Evolutionary conservation across 2,888 invertebrate genomes (phyloP).

Genomic region (Timandra comae): DNA sequence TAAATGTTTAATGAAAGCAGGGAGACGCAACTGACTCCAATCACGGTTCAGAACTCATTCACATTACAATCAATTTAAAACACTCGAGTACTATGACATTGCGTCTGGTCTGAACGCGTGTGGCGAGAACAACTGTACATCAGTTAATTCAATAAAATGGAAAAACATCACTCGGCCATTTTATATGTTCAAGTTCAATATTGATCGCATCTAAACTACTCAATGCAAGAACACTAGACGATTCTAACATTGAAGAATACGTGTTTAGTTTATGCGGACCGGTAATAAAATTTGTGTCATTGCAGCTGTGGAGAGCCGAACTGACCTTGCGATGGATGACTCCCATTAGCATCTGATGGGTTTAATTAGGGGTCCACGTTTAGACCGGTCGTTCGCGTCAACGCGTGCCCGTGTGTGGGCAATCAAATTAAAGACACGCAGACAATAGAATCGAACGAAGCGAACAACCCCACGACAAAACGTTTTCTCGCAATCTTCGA

Average conservation of each 20-base stretch:
- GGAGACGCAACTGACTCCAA: slow-evolving; percentile 59
- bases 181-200: slow-evolving; percentile 41
- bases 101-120: slow-evolving; percentile 60
- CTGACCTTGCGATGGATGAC: slow-evolving; percentile 55
- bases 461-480: slow-evolving; percentile 74
- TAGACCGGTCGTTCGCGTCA: slow-evolving; percentile 53
- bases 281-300: slow-evolving; percentile 38
- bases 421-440: slow-evolving; percentile 67
- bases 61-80: slow-evolving; percentile 73
- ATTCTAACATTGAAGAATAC: slow-evolving; percentile 30
- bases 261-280: slow-evolving; percentile 42
- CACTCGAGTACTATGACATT: slow-evolving; percentile 52
- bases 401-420: slow-evolving; percentile 54
- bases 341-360: slow-evolving; percentile 62
- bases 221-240: slow-evolving; percentile 30
- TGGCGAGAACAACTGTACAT: slow-evolving; percentile 45
- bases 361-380: slow-evolving; percentile 64
- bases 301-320: slow-evolving; percentile 29
- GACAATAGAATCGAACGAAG: slow-evolving; percentile 63
- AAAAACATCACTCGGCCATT: slow-evolving; percentile 37
- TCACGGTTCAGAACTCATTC: slow-evolving; percentile 62
- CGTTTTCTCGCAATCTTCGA: slow-evolving; percentile 76
- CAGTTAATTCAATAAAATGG: slow-evolving; percentile 57
- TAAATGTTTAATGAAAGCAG: slow-evolving; percentile 58
- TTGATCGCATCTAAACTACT: slow-evolving; percentile 47